These are phyloP conservation scores for human DNA, from an alignment of 2,113 vertebrate genomes.

Conservation along the genomic window GRCh38 chr15:69269501-69270000, in stretches of 20 bases:
- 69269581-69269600: slow-evolving; percentile 41
- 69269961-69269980: slow-evolving; percentile 45
- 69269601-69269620: slow-evolving; percentile 48
- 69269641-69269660: slow-evolving; percentile 52
- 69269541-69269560: background rate
- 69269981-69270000: background rate
- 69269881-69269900: slow-evolving; percentile 81
- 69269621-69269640: slow-evolving; percentile 45
- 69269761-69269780: background rate
- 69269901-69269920: slow-evolving; percentile 67
- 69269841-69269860: slow-evolving; percentile 47
- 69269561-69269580: slow-evolving; percentile 56
- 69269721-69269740: slow-evolving; percentile 50
- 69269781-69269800: slow-evolving; percentile 25
- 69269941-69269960: slow-evolving; percentile 46
- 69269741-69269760: slow-evolving; percentile 49
- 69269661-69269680: slow-evolving; percentile 51
- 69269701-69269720: slow-evolving; percentile 55
- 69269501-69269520: background rate
- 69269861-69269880: slow-evolving; percentile 47
- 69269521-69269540: background rate
- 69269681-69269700: slow-evolving; percentile 45
- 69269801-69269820: slow-evolving; percentile 64
- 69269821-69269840: slow-evolving; percentile 38
- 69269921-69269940: slow-evolving; percentile 30